Base-by-base conservation (phyloP, 2,888 invertebrate genomes). In the Pteria penguin region DNA sequence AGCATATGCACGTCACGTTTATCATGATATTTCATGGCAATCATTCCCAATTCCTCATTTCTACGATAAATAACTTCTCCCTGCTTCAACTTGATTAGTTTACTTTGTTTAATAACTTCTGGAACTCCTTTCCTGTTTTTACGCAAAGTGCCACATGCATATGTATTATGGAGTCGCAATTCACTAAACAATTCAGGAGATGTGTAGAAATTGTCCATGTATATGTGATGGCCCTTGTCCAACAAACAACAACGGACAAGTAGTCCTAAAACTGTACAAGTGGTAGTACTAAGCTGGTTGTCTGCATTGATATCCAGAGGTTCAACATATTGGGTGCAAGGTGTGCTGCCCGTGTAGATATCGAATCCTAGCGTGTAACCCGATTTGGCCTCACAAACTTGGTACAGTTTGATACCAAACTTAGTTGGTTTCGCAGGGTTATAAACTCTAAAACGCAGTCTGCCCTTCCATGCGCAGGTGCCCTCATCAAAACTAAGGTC, bases 361-460 rank as follows among this genome's bases (percentile, higher is more conserved):
- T 78, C 74, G 61, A 79, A 75, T 0, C 72, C 60, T 8, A 75
- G 8, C 31, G 32, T 62, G 32, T 82, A 82, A 0, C 80, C 80
- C 0, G 57, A 61, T 18, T 26, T n/a, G 3, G 67, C 63, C 31
- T 77, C 80, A 63, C 72, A 76, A 22, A 73, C 45, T 70, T 71
- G 57, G 75, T 58, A 75, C 14, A 71, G 26, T 24, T 79, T 77
- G n/a, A 79, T 76, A 1, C 79, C 71, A 60, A 72, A 79, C 22
- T 73, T 58, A 4, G 32, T 55, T n/a, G 79, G 76, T 32, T 79
- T 77, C n/a, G 71, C 75, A 22, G 79, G 79, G 31, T 74, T 79
- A 61, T 79, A 79, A 22, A 74, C 72, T 2, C 72, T n/a, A 54
- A 77, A 79, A 31, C 66, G 18, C 2, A 79, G 27, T 18, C 55